Conservation (phyloP, 1,140 invertebrate species). For the Anoplophora glabripennis region DNA sequence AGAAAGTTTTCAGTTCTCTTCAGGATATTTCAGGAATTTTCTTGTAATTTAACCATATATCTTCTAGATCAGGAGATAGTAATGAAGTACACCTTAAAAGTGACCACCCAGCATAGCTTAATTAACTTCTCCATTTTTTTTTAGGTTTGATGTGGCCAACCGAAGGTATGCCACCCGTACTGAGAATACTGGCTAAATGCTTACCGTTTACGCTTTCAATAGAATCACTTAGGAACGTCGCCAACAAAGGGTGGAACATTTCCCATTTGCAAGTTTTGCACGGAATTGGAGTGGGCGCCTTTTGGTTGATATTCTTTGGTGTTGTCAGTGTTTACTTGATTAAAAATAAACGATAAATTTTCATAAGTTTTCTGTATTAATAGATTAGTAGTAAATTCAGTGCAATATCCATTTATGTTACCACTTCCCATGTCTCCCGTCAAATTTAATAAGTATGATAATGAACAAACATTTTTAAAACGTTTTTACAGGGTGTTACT, state of each 20-base stretch:
- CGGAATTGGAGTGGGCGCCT: slow-evolving; percentile 29
- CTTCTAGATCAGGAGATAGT: too few relatives aligned
- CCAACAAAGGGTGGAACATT: slow-evolving; percentile 46
- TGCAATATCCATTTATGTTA: too few relatives aligned
- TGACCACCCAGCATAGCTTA: not conserved
- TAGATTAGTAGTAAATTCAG: too few relatives aligned
- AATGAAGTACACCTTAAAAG: not conserved
- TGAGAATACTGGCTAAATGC: slow-evolving; percentile 57
- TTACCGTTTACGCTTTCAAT: slow-evolving; percentile 68
- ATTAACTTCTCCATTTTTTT: slow-evolving; percentile 5
- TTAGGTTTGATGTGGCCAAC: slow-evolving; percentile 86
- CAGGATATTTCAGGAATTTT: not conserved
- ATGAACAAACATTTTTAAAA: too few relatives aligned
- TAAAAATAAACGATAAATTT: slow-evolving; percentile 38
- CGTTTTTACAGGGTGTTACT: too few relatives aligned
- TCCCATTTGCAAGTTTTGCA: slow-evolving; percentile 28
- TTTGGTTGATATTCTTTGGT: slow-evolving; percentile 35
- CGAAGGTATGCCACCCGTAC: slow-evolving; percentile 65
- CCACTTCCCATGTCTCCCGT: too few relatives aligned
- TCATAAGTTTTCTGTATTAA: too few relatives aligned
- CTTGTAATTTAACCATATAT: too few relatives aligned
- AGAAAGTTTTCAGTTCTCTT: not conserved
- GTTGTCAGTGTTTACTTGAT: slow-evolving; percentile 33
- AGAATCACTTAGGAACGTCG: slow-evolving; percentile 60
- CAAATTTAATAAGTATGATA: too few relatives aligned